Evolutionary conservation across 2,888 invertebrate species (phyloP), one percentile per base, ranked within the genome.

Genomic region (Dynastes grantii): DNA sequence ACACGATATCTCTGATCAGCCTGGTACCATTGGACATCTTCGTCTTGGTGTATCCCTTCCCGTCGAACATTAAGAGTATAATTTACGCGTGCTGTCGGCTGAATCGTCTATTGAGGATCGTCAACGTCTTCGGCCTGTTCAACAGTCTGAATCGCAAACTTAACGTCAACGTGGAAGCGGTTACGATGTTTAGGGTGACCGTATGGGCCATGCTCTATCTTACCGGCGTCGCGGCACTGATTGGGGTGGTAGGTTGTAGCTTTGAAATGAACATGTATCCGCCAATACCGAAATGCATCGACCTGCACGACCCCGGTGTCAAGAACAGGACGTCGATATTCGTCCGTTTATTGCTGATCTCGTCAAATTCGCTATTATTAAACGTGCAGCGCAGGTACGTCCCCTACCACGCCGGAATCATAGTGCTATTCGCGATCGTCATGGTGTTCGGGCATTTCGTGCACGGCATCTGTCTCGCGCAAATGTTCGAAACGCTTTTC

Each of bases 1-100:
- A 76, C 65, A 68, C 55, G 27, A 45, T 80, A 2, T 71, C 76
- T 13, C 32, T 83, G 9, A 27, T 79, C 1, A 76, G 77, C 22
- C 16, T 79, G 4, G 27, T 83, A 45, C 82, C 82, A 2, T 61
- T 82, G 8, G 82, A 83, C 45, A 55, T 79, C 8, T 40, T 82
- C 11, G 45, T 76, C 32, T 79, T 81, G 71, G 51, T 68, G 49
- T 55, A 80, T 8, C 78, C 81, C 3, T 16, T 27, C 0, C 5
- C 45, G 5, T 16, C 27, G 8, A 65, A 64, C 51, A 2, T 65
- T 2, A 70, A 29, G 9, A 27, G 70, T 13, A 40, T 78, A 5
- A 13, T 67, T 2, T 79, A 73, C 55, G 61, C 67, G 13, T 29
- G 76, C 4, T 68, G 79, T n/a, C 55, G 82, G 27, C 6, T 78